A percentile compares a stretch with the other conserved stretches of the same genome.
These are phyloP conservation scores for Parambassis ranga DNA, from an alignment of 2,797 vertebrate species.

Conservation along the genomic window DNA sequence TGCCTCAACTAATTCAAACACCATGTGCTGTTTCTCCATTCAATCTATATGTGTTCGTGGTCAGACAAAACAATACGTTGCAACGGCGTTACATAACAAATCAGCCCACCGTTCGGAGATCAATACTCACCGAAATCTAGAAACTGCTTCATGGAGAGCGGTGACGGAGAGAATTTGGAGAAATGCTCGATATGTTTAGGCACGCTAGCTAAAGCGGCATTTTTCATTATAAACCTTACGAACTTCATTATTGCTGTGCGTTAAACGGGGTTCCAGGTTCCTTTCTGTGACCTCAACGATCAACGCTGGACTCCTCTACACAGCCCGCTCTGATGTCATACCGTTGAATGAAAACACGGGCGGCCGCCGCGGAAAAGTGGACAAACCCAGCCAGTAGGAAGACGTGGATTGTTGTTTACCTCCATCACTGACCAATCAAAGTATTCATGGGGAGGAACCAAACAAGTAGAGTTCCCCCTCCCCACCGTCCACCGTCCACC, in stretches of 20 bases:
- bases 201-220: slow-evolving; percentile 84
- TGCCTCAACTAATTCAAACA: no score
- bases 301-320: no score
- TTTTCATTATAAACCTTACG: slow-evolving; percentile 88
- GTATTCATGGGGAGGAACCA: not conserved
- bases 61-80: no score
- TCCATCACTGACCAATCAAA: slow-evolving; percentile 29
- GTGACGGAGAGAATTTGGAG: slow-evolving; percentile 96
- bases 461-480: no score
- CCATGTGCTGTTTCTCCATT: no score
- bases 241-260: slow-evolving; percentile 83
- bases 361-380: accelerated
- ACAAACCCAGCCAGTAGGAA: slow-evolving; percentile 35
- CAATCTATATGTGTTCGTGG: no score
- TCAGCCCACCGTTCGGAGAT: not conserved
- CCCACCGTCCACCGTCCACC: no score
- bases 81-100: accelerated
- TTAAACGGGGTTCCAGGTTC: not conserved
- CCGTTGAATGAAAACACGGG: not conserved
- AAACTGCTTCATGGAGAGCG: slow-evolving; percentile 96
- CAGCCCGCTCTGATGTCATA: not conserved
- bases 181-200: slow-evolving; percentile 94
- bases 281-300: no score
- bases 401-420: not conserved
- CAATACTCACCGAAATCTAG: slow-evolving; percentile 89